Evolutionary conservation across 1,140 invertebrate species (phyloP).

Genomic region (Solen grandis): DNA sequence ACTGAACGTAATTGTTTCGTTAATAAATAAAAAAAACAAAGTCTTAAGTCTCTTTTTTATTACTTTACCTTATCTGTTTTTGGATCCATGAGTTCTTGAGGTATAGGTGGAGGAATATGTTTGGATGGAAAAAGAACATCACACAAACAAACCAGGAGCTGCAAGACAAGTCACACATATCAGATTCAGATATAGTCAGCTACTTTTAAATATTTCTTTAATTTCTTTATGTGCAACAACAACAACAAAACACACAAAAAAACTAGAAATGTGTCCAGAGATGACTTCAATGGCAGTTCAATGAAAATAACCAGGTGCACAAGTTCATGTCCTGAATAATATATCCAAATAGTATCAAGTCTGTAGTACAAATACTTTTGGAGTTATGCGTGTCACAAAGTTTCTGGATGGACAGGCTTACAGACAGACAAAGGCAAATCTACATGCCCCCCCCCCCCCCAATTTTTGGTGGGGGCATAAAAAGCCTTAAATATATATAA

Average conservation of each 20-base stretch:
- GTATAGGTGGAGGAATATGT: constrained; percentile 54
- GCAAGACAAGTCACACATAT: not conserved
- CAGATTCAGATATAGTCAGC: not conserved
- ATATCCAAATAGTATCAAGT: too few relatives aligned
- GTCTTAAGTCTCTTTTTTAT: not conserved
- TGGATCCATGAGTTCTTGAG: constrained; percentile 20
- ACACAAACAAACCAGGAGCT: constrained; percentile 73
- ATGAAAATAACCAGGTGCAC: not conserved
- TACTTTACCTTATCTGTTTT: constrained; percentile 15
- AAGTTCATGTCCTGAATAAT: too few relatives aligned
- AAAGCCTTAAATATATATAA: too few relatives aligned
- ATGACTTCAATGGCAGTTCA: too few relatives aligned
- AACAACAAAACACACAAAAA: too few relatives aligned
- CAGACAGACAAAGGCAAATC: too few relatives aligned
- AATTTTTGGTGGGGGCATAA: too few relatives aligned
- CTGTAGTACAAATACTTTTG: too few relatives aligned
- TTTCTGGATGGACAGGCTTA: too few relatives aligned
- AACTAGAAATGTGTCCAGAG: too few relatives aligned
- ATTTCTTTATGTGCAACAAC: not conserved
- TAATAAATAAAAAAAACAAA: not conserved
- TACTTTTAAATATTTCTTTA: not conserved
- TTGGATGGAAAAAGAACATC: constrained; percentile 71
- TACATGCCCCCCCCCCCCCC: too few relatives aligned
- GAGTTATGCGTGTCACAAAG: too few relatives aligned
- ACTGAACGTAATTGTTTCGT: not conserved